Evolutionary conservation across 2,113 vertebrate species (phyloP).

Genomic region (Talpa occidentalis): DNA sequence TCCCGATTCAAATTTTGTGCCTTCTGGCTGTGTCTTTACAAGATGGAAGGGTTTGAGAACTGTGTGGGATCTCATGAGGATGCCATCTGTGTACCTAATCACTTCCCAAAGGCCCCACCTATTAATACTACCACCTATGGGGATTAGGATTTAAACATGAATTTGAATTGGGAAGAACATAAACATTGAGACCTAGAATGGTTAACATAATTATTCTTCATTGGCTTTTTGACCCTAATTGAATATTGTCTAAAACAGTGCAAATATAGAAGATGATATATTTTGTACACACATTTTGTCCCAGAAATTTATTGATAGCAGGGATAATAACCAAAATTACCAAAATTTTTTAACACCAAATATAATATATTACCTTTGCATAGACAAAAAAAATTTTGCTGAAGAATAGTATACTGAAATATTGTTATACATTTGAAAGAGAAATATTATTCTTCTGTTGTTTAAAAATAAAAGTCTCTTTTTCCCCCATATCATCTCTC

Average conservation of each 20-base stretch:
- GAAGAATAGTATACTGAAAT: slow-evolving; percentile 23
- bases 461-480: background rate
- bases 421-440: slow-evolving; percentile 9
- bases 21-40: background rate
- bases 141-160: background rate
- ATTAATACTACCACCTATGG: background rate
- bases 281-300: background rate
- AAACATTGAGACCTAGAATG: background rate
- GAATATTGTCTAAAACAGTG: background rate
- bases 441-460: slow-evolving; percentile 36
- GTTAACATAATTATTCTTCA: slow-evolving; percentile 37
- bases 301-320: slow-evolving; percentile 26
- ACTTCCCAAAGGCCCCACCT: background rate
- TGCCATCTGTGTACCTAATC: background rate
- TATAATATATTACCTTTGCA: background rate
- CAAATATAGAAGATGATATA: background rate
- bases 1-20: background rate
- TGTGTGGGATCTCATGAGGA: background rate
- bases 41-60: background rate
- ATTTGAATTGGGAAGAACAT: background rate
- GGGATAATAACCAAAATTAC: background rate
- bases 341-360: slow-evolving; percentile 22
- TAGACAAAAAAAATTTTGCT: slow-evolving; percentile 11
- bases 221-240: background rate
- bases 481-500: background rate